phyloP scores from a whole-genome alignment of 2,113 vertebrate genomes.

The Corynorhinus townsendii region DNA sequence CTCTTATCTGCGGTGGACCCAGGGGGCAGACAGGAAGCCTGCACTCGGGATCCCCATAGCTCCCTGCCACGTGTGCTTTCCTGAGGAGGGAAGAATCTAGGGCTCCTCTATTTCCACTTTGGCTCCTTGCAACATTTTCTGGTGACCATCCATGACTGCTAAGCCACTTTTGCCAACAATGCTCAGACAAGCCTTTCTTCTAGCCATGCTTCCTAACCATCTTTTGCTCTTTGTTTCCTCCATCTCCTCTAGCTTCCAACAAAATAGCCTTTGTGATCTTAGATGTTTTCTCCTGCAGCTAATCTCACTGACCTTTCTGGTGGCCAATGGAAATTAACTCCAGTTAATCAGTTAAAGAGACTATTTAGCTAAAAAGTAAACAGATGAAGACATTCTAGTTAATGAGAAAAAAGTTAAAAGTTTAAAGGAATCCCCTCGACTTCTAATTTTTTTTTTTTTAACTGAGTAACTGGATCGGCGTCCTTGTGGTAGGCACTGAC shows the following conservation, averaged over 20 bases:
- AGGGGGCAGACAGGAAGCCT: background rate
- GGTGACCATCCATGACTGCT: background rate
- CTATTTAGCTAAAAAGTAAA: conserved; percentile 38
- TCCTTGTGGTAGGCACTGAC: background rate
- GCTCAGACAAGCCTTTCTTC: background rate
- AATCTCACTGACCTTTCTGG: background rate
- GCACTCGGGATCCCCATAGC: background rate
- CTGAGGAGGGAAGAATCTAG: background rate
- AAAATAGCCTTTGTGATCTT: background rate
- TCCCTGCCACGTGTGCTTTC: background rate
- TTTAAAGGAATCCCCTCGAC: conserved; percentile 21
- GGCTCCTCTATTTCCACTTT: background rate
- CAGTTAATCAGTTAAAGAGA: conserved; percentile 37
- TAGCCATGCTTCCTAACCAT: background rate
- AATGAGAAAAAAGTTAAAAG: conserved; percentile 27
- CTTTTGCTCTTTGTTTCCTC: background rate
- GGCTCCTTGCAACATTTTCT: background rate
- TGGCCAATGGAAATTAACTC: background rate
- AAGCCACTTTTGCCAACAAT: background rate
- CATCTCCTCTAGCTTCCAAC: accelerated
- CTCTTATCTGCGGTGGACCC: background rate
- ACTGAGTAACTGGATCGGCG: no score
- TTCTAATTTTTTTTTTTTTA: background rate
- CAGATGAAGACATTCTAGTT: background rate
- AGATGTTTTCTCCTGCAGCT: background rate